Evolutionary conservation across 2,113 vertebrate species (phyloP).

Genomic region (Anoplopoma fimbria): DNA sequence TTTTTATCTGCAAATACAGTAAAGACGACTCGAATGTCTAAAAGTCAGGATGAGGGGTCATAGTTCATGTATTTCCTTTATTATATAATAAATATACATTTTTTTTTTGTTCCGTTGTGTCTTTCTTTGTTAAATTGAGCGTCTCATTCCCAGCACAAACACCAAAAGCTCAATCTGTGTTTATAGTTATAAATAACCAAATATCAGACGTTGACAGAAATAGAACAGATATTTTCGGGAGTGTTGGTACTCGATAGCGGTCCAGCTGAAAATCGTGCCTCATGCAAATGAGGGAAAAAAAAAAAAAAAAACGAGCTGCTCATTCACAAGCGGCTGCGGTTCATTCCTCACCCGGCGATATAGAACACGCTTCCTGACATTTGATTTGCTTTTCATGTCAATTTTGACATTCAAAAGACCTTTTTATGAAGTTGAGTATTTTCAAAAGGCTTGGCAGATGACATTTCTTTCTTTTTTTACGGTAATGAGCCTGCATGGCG

Average conservation of each 20-base stretch:
- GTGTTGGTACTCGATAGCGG: conserved; percentile 8
- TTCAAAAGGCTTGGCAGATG: conserved; percentile 56
- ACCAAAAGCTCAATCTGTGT: conserved; percentile 13
- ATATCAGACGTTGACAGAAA: conserved; percentile 60
- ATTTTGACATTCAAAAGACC: conserved; percentile 70
- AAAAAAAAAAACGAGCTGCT: neutral
- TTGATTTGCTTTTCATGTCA: conserved; percentile 71
- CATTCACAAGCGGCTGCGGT: conserved; percentile 19
- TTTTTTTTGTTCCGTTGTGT: neutral
- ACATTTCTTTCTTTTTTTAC: conserved; percentile 67
- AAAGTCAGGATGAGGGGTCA: neutral
- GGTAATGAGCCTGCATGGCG: conserved; percentile 49
- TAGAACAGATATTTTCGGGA: conserved; percentile 71
- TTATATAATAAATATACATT: neutral
- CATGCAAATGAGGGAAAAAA: neutral
- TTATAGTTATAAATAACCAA: conserved; percentile 66
- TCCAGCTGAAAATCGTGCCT: conserved; percentile 19
- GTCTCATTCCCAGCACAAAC: conserved; percentile 1
- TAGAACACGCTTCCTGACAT: conserved; percentile 59
- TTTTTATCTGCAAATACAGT: neutral
- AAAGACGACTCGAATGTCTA: neutral
- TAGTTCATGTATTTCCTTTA: neutral
- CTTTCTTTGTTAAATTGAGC: conserved; percentile 24
- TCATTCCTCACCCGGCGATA: conserved; percentile 9
- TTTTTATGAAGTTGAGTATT: conserved; percentile 27